Evolutionary conservation across 1,140 invertebrate genomes (phyloP), one percentile per base, ranked within the genome.

Genomic region (Tetraneura akinire): DNA sequence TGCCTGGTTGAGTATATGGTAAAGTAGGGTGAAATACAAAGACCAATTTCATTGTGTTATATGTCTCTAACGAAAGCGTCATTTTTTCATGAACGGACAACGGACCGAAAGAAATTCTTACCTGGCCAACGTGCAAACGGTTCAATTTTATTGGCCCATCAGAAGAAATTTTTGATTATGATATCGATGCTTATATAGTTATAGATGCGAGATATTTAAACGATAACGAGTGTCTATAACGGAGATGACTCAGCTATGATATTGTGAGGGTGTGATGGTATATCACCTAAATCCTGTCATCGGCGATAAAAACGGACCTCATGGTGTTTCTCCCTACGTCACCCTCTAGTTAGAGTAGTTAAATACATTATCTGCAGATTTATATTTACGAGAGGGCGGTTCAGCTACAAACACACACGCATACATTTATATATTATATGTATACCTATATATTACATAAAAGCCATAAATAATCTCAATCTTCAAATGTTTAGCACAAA

Each of bases 311-410:
- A 78, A 78, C 55, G 21, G 74, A 78, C 62, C 53, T 71, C 68
- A 47, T 23, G 45, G 68, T 32, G 23, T 51, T 71, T 21, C 68
- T n/a, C 55, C 21, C 53, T 45, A 45, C 53, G 42, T 47, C 74
- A 60, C 74, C 74, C 51, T 60, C 74, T 26, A 57, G 53, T 45
- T 57, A 16, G 21, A 3, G 37, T 23, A 60, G 74, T 78, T 78
- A 78, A 78, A 78, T 78, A 78, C 47, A 78, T 78, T 78, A 78
- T 62, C 74, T 45, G 37, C 53, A 76, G 73, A 76, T 76, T 76
- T 76, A 74, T 74, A 74, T 55, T 14, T 49, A 49, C 45, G 23
- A 70, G 66, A 70, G 66, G 66, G 66, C 42, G 45, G 66, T 14
- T 70, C 66, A 21, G 66, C 49, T 49, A 70, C 66, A 66, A 18